Percentiles rank a stretch among this genome's conserved stretches.
These are phyloP conservation scores for Lycocorax pyrrhopterus DNA, from an alignment of 2,113 vertebrate species.

Conservation along the genomic window DNA sequence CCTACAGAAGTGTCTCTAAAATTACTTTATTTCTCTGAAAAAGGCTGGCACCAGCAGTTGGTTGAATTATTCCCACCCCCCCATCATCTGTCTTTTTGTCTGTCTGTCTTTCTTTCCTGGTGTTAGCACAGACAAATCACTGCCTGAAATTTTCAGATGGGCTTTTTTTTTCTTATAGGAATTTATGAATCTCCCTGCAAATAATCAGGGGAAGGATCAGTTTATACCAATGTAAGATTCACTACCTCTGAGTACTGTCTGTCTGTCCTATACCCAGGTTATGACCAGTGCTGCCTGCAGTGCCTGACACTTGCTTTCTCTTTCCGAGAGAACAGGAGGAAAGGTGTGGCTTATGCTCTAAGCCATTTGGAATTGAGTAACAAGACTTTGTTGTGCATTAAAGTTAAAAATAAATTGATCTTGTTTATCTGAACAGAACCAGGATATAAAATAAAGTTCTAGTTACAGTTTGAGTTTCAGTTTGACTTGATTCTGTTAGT, in stretches of 20 bases:
- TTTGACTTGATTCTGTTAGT: background rate
- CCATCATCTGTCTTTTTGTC: background rate
- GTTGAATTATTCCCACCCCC: background rate
- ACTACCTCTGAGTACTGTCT: background rate
- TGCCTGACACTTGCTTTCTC: background rate
- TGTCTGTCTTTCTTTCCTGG: background rate
- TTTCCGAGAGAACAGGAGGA: background rate
- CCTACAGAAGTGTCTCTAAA: background rate
- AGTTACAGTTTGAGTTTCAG: background rate
- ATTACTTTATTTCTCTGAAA: background rate
- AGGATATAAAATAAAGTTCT: conserved; percentile 1
- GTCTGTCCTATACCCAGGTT: background rate
- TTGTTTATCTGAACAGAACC: background rate
- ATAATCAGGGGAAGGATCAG: background rate
- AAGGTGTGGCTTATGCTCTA: background rate
- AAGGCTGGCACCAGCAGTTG: background rate
- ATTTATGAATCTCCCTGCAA: background rate
- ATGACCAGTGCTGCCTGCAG: background rate
- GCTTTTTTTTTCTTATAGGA: background rate
- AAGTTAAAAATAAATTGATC: background rate
- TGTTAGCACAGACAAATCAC: background rate
- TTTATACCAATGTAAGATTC: background rate
- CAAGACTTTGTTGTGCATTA: background rate
- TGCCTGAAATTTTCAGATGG: background rate
- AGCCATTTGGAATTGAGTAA: background rate